Evolutionary conservation across 1,140 invertebrate genomes (phyloP).

Genomic region (Bombyx mandarina): DNA sequence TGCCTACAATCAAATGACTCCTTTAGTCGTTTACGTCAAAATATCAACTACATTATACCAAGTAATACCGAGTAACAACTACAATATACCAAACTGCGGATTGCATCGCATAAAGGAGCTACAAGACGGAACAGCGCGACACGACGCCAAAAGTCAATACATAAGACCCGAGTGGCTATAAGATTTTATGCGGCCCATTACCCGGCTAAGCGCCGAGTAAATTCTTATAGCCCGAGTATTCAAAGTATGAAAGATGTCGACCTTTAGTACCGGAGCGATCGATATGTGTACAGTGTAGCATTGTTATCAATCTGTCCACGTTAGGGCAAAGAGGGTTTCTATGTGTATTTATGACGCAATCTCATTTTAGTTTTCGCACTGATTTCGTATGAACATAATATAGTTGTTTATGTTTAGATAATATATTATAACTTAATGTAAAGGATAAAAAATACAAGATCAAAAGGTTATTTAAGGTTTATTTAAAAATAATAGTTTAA

Average conservation of each 20-base stretch:
- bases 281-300: neutral
- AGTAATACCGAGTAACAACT: neutral
- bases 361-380: too few relatives aligned
- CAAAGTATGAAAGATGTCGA: conserved; percentile 25
- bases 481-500: too few relatives aligned
- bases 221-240: conserved; percentile 25
- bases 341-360: too few relatives aligned
- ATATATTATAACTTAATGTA: too few relatives aligned
- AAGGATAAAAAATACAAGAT: too few relatives aligned
- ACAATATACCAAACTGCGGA: conserved; percentile 12
- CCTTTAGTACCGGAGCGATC: conserved; percentile 1
- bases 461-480: too few relatives aligned
- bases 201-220: conserved; percentile 21
- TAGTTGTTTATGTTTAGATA: too few relatives aligned
- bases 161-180: conserved; percentile 24
- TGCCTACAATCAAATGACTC: too few relatives aligned
- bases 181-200: conserved; percentile 24
- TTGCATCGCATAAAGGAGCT: conserved; percentile 16
- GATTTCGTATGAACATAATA: too few relatives aligned
- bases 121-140: conserved; percentile 7
- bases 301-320: neutral
- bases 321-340: too few relatives aligned
- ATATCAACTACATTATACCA: too few relatives aligned
- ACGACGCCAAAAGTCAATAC: conserved; percentile 23
- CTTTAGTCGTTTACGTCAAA: too few relatives aligned